Conservation (phyloP, 2,888 invertebrate genomes). For the Scaptomyza parva region DNA sequence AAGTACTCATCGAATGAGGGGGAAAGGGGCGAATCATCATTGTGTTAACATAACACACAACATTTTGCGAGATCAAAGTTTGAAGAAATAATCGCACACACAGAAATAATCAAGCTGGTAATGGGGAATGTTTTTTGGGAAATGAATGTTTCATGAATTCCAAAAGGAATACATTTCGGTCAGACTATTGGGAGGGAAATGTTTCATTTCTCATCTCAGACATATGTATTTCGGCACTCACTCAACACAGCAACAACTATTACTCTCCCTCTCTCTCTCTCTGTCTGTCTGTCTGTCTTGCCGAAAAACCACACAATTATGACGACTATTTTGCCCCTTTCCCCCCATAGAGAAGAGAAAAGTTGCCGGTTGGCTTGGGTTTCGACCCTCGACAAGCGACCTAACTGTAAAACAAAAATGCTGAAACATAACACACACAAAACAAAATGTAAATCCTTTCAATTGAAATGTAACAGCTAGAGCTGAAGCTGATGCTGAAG, state of each 20-base stretch:
- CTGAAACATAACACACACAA: slow-evolving; percentile 74
- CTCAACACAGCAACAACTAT: too few species aligned
- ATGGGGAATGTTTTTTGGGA: neutral
- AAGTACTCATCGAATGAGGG: neutral
- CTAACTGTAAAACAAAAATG: slow-evolving; percentile 73
- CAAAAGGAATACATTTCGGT: neutral
- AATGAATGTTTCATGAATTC: too few species aligned
- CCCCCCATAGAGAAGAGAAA: slow-evolving; percentile 44
- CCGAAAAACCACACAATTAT: slow-evolving; percentile 72
- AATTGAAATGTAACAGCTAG: slow-evolving; percentile 75
- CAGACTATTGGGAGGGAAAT: neutral
- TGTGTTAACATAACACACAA: neutral
- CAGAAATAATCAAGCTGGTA: neutral
- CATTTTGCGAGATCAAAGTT: neutral
- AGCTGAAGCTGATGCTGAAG: too few species aligned
- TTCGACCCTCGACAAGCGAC: slow-evolving; percentile 52
- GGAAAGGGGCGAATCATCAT: neutral
- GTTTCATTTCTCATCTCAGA: too few species aligned
- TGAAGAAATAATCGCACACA: neutral
- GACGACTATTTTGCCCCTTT: slow-evolving; percentile 2
- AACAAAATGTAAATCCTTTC: slow-evolving; percentile 80
- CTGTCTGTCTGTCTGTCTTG: too few species aligned
- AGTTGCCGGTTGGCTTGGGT: slow-evolving; percentile 13
- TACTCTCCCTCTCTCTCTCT: too few species aligned
- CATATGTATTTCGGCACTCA: slow-evolving; percentile 4